Base-by-base conservation (phyloP, 2,113 vertebrate genomes). In the Hippocampus mohnikei region DNA sequence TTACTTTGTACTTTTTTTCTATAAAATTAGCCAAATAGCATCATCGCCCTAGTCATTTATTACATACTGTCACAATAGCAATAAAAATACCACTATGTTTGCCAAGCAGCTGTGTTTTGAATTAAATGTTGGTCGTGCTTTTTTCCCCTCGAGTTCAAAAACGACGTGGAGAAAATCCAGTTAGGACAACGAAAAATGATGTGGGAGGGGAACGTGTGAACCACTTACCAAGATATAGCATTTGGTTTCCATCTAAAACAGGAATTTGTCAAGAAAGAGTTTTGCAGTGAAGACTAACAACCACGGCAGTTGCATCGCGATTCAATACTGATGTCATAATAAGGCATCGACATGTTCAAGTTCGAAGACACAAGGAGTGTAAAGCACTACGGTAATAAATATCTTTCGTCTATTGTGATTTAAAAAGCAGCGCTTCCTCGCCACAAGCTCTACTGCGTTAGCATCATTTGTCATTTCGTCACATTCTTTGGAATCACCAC, bases 331-430 rank as follows among this genome's bases (percentile, higher is more conserved):
- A 81, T 82, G 77, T 88, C 79, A 82, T 71, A 62, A 85, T 88
- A 88, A 91, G 88, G 90, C 85, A 85, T 84, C 55, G 74, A 81
- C 90, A 88, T 87, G 68, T 89, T 89, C 87, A 87, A 84, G 86
- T 89, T 89, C 82, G 84, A 88, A 87, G 85, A 89, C 87, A 90
- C 84, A 25, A 75, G 80, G 72, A 88, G 84, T 88, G 85, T 89
- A 86, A 89, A 87, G 88, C 84, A 89, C 85, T 74, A 88, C 59
- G 80, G 74, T 82, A 85, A 89, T 88, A 85, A 88, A 89, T 88
- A 89, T 65, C 81, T 50, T 65, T 53, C 58, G 78, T 79, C 81
- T 89, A 86, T 20, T 11, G 72, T 81, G 84, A 90, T 90, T 90
- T 83, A 67, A 83, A 88, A 88, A 86, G 81, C 75, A 80, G 79